Percentiles rank a stretch among this genome's conserved stretches.
phyloP scores from a whole-genome alignment of 2,797 vertebrate species.

The Siniperca obscura region DNA sequence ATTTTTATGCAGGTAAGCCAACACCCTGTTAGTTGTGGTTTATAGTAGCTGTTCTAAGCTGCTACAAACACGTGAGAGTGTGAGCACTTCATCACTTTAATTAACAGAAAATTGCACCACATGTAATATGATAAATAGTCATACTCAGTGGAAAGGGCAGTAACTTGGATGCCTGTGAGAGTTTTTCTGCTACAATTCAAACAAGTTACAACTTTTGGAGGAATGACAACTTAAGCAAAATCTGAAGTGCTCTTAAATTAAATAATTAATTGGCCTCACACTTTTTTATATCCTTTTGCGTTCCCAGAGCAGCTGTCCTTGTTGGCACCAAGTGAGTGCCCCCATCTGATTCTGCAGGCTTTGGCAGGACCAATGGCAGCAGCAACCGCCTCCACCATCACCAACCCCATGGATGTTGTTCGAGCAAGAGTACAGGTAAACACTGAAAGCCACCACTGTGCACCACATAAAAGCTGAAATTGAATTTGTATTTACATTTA shows the following conservation, averaged over 20 bases:
- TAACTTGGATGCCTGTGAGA: neutral
- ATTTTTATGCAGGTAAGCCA: slow-evolving; percentile 94
- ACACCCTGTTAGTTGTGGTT: neutral
- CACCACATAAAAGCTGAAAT: neutral
- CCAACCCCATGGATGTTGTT: slow-evolving; percentile 98
- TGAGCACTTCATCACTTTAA: neutral
- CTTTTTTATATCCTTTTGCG: slow-evolving; percentile 19
- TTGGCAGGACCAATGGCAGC: slow-evolving; percentile 95
- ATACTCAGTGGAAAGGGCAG: neutral
- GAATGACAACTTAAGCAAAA: neutral
- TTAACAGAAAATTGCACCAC: neutral
- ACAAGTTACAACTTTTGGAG: too few species aligned
- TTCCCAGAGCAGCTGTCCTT: slow-evolving; percentile 91
- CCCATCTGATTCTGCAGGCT: slow-evolving; percentile 95
- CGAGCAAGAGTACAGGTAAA: slow-evolving; percentile 95
- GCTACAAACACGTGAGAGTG: neutral
- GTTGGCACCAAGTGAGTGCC: slow-evolving; percentile 92
- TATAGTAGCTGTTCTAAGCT: neutral
- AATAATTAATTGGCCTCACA: neutral
- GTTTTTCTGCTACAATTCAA: neutral
- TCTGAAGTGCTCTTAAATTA: neutral
- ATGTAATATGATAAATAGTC: neutral
- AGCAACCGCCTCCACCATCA: slow-evolving; percentile 94
- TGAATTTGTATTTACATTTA: neutral
- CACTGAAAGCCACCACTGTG: neutral